Base-by-base conservation (phyloP, 2,797 vertebrate genomes). In the Argyrosomus regius region DNA sequence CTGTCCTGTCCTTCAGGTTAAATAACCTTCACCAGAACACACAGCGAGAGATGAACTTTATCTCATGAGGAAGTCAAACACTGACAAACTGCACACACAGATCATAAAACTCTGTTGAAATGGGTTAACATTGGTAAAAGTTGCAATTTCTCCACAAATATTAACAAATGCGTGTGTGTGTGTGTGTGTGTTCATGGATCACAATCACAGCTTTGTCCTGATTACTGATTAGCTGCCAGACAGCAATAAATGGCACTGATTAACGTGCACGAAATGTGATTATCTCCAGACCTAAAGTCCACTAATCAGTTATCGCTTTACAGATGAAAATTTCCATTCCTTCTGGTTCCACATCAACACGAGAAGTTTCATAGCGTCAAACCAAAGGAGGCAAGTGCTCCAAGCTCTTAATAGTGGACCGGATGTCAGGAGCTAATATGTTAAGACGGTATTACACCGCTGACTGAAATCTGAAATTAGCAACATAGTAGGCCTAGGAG, bases 261-360 rank as follows among this genome's bases (percentile, higher is more conserved):
- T 75, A 83, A 81, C 73, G 53, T 3, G 49, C 20, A 63, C 69
- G 17, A 75, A 69, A 66, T 41, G 35, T 43, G 12, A 57, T 58
- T 48, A 57, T 77, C 53, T 64, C 22, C 61, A 20, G 3, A 67
- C 65, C 35, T 39, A 9, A 63, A 73, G 69, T 82, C 85, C 80
- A 84, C 73, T 61, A 7, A 79, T 81, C 77, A 79, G 76, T 90
- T 87, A 85, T 76, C 1, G 52, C 72, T 53, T 1, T 9, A 18
- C 13, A 4, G 3, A 20, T 4, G 13, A 71, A 82, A 67, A 22
- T 1, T 52, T 82, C 43, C 26, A 28, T 46, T 75, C 11, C 7
- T 43, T 75, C 60, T 54, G 78, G 71, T 75, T 53, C 76, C 88
- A 93, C 85, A 71, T 93, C 91, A 87, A 91, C 89, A 12, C 16